These are phyloP conservation scores for Chiloscyllium plagiosum DNA, from an alignment of 2,113 vertebrate genomes.

Conservation along the genomic window DNA sequence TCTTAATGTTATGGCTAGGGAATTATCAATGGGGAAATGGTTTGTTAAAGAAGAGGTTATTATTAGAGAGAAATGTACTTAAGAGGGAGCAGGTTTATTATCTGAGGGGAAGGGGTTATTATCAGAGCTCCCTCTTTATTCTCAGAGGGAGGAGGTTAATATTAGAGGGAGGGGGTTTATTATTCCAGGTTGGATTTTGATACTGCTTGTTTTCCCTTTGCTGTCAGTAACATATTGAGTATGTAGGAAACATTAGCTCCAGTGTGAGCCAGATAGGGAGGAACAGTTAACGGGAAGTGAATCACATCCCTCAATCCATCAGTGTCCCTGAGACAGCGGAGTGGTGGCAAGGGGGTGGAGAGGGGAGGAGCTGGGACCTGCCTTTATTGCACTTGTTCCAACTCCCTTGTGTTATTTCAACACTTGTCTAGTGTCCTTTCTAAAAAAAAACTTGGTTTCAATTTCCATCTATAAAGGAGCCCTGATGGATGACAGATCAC, in stretches of 20 bases:
- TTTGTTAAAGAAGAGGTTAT: neutral
- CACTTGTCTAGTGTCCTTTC: neutral
- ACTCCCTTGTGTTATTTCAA: slow-evolving; percentile 20
- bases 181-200: too few relatives aligned
- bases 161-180: neutral
- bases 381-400: neutral
- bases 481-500: neutral
- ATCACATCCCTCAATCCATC: neutral
- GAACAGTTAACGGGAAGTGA: neutral
- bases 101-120: neutral
- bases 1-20: neutral
- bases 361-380: neutral
- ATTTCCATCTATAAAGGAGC: neutral
- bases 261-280: neutral
- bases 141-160: neutral
- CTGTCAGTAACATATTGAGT: neutral
- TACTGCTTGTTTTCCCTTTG: neutral
- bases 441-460: slow-evolving; percentile 4
- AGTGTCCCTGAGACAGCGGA: neutral
- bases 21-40: neutral
- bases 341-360: neutral
- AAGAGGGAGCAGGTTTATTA: neutral
- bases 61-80: neutral
- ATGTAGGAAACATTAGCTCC: neutral
- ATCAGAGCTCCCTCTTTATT: neutral